Conservation (phyloP, 2,797 vertebrate genomes). For the Strix occidentalis region DNA sequence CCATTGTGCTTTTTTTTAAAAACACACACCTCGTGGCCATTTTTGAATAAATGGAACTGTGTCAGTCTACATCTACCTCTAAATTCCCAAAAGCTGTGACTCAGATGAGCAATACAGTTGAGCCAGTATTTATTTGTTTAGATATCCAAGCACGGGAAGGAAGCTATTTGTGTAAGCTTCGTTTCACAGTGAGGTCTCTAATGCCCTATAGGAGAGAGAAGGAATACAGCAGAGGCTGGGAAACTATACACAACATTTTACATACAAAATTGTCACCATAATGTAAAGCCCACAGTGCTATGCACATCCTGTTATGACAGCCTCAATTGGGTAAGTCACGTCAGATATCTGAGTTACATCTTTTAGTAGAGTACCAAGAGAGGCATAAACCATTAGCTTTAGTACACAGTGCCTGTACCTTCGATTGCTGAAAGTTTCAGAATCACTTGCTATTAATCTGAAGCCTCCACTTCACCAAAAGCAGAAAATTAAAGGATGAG, state of each 20-base stretch:
- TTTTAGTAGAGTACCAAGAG: background rate
- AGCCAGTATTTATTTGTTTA: no score
- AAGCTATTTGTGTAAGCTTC: fast-evolving
- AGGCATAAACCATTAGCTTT: no score
- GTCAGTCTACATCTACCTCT: background rate
- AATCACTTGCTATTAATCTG: background rate
- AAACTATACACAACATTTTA: fast-evolving
- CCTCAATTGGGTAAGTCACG: background rate
- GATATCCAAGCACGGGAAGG: fast-evolving
- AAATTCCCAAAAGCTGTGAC: background rate
- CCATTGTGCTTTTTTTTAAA: fast-evolving
- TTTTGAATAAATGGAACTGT: fast-evolving
- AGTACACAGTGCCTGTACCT: fast-evolving
- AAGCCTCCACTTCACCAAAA: background rate
- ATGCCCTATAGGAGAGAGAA: fast-evolving
- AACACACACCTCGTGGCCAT: background rate
- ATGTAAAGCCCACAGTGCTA: fast-evolving
- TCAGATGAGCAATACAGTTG: background rate
- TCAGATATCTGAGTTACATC: fast-evolving
- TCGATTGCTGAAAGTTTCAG: fast-evolving
- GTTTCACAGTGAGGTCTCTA: background rate
- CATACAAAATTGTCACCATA: fast-evolving
- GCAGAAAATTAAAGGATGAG: fast-evolving
- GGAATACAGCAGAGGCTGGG: background rate
- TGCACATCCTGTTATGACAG: fast-evolving